Evolutionary conservation across 2,113 vertebrate species (phyloP).

Genomic region (Myrmophylax atrothorax): DNA sequence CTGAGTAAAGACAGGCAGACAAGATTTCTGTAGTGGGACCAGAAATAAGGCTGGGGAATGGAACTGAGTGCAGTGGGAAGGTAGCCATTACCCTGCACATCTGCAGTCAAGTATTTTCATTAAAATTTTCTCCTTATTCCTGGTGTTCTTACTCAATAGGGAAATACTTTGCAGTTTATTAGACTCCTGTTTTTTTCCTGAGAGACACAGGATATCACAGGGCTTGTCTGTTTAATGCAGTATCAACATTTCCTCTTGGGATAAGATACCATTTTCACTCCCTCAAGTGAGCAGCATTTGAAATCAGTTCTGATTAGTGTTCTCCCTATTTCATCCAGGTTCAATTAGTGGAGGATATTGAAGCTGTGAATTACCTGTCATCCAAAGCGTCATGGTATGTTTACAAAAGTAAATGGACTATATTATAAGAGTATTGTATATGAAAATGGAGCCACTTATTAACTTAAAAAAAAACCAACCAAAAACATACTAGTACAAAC

Average conservation of each 20-base stretch:
- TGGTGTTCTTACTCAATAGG: constrained; percentile 37
- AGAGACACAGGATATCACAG: constrained; percentile 22
- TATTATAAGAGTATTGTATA: constrained; percentile 50
- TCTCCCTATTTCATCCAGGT: constrained; percentile 61
- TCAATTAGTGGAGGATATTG: constrained; percentile 76
- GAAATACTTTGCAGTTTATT: constrained; percentile 33
- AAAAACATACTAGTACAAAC: background rate
- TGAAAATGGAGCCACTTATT: constrained; percentile 42
- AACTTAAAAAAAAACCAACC: no score
- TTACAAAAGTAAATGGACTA: constrained; percentile 63
- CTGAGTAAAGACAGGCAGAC: background rate
- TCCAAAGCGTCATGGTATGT: constrained; percentile 40
- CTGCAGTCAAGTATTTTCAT: constrained; percentile 22
- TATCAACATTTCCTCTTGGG: constrained; percentile 31
- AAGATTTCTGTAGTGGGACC: background rate
- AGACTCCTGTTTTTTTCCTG: constrained; percentile 18
- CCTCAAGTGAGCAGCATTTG: constrained; percentile 61
- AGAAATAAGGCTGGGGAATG: background rate
- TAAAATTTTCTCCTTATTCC: constrained; percentile 27
- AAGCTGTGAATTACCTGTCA: constrained; percentile 74
- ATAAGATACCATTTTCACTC: constrained; percentile 55
- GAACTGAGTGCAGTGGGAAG: background rate
- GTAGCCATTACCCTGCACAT: background rate
- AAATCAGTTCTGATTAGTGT: constrained; percentile 74
- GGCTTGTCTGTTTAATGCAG: constrained; percentile 54